Conservation (phyloP, 2,888 invertebrate genomes). For the Aporophyla lueneburgensis region DNA sequence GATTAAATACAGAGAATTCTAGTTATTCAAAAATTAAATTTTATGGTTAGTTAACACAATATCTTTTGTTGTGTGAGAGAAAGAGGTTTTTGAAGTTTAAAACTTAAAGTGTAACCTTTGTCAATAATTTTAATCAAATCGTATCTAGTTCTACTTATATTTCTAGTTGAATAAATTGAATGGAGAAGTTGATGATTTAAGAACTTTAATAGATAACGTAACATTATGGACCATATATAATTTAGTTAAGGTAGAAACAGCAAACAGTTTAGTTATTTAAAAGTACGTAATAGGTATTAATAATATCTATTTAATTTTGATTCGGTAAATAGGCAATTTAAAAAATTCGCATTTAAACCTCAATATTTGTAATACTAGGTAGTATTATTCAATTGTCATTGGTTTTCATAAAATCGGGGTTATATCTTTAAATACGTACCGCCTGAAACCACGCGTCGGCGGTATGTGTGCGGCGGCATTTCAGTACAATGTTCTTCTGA, state of each 20-base stretch:
- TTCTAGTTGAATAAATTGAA: neutral
- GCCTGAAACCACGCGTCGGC: conserved; percentile 5
- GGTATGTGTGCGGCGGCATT: neutral
- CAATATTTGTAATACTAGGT: too few species aligned
- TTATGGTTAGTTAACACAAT: too few species aligned
- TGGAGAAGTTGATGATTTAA: neutral
- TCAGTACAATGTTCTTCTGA: too few species aligned
- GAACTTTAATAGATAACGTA: neutral
- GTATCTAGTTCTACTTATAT: neutral
- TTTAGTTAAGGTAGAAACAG: neutral
- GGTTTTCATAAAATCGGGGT: neutral
- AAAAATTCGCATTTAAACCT: neutral
- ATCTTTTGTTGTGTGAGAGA: neutral
- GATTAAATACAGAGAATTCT: neutral
- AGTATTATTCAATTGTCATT: neutral
- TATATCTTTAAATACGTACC: neutral
- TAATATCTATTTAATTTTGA: neutral
- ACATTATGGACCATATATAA: neutral
- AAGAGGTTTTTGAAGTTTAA: neutral
- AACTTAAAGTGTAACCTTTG: neutral
- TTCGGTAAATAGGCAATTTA: neutral
- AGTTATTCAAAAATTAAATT: neutral
- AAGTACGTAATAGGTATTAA: neutral
- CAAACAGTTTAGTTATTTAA: neutral
- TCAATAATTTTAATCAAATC: neutral